A percentile compares a stretch with the other conserved stretches of the same genome.
Evolutionary conservation across 2,113 vertebrate genomes (phyloP).

Genomic region (Sinocyclocheilus anshuiensis): DNA sequence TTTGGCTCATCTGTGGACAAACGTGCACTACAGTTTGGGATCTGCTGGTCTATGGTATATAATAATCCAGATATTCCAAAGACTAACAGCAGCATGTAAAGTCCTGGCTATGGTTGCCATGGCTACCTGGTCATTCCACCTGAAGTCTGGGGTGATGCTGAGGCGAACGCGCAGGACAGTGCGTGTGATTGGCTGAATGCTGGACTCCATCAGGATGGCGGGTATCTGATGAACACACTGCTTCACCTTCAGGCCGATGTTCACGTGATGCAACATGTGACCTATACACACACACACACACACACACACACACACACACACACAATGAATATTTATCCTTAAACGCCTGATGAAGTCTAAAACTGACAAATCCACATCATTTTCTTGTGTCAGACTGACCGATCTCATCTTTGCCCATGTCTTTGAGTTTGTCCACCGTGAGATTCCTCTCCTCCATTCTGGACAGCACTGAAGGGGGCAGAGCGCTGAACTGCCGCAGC

Average conservation of each 20-base stretch:
- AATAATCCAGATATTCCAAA: not conserved
- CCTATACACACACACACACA: constrained; percentile 70
- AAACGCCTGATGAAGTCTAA: not conserved
- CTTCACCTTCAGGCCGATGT: constrained; percentile 92
- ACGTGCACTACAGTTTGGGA: not conserved
- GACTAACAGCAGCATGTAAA: not conserved
- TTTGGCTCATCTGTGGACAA: no score
- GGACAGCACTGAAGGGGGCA: constrained; percentile 85
- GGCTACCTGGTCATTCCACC: constrained; percentile 94
- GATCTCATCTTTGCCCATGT: constrained; percentile 98
- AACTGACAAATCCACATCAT: not conserved
- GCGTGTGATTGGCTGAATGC: constrained; percentile 95
- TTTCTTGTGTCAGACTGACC: constrained; percentile 75
- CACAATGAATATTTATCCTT: not conserved
- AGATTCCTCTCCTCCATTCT: constrained; percentile 93
- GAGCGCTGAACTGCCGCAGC: constrained; percentile 86
- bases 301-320: not conserved
- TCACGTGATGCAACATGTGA: constrained; percentile 98
- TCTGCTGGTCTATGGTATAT: not conserved
- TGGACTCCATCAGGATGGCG: constrained; percentile 89
- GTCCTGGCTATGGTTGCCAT: constrained; percentile 14
- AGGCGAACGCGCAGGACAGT: constrained; percentile 93
- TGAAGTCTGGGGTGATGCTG: constrained; percentile 86
- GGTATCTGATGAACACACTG: constrained; percentile 97
- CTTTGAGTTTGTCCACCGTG: constrained; percentile 92